Evolutionary conservation across 2,888 invertebrate genomes (phyloP), one percentile per base, ranked within the genome.

Genomic region (Plagiodera versicolora): DNA sequence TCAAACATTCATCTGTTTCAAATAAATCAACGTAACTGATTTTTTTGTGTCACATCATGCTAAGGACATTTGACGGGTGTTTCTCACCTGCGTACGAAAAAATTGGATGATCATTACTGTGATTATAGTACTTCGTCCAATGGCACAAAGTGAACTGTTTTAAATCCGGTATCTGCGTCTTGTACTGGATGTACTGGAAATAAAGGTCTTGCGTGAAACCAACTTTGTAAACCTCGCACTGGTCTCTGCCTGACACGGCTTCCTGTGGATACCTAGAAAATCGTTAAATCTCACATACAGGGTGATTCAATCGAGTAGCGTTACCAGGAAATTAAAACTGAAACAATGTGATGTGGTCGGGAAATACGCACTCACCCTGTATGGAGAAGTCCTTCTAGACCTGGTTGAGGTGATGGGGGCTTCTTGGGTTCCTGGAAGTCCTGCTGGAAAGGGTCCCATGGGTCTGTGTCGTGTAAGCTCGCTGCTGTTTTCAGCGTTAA

Each of bases 121-220:
- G 92, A 74, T 92, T 93, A 70, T 87, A 86, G 74, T 91, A 92
- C 72, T 92, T 90, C 70, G 85, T 87, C 93, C 93, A 93, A 80
- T 87, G 86, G 75, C 93, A 93, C 9, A 93, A 82, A 0, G 92
- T 92, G 76, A 92, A 92, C 77, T 93, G 92, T 70, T 91, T 90
- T 69, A 93, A 74, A 73, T 91, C 88, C 0, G 91, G 91, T 32
- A 93, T 72, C 24, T 85, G 81, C 35, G 85, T 85, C 62, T 89
- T 88, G 77, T 91, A 93, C 70, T 89, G 87, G 58, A 92, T 83
- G 71, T 90, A 90, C 81, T 90, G 89, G 67, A 85, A 87, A 74
- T 72, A 88, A 9, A 84, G 74, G 65, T 85, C 84, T 69, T 86
- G 85, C n/a, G 76, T 81, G 77, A 86, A 83, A n/a, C 81, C 79